Evolutionary conservation across 1,140 invertebrate genomes (phyloP).

Genomic region (Calycopis cecrops): DNA sequence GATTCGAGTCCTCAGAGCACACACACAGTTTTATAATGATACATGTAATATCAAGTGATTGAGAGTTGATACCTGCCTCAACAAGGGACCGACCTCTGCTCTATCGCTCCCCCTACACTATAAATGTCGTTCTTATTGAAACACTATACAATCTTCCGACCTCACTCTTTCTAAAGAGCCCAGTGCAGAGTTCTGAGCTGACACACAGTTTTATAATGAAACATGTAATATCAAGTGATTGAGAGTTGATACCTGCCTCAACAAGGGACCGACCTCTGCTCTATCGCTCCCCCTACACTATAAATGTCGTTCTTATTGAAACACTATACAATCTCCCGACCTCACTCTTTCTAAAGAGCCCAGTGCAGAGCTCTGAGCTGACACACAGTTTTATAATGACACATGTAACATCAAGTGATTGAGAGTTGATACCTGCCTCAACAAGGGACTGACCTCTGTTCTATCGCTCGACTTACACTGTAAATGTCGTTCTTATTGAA

Average conservation of each 20-base stretch:
- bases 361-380: conserved; percentile 81
- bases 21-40: neutral
- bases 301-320: conserved; percentile 98
- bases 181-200: conserved; percentile 80
- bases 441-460: conserved; percentile 78
- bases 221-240: conserved; percentile 7
- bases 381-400: neutral
- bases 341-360: conserved; percentile 85
- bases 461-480: conserved; percentile 87
- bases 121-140: conserved; percentile 99
- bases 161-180: conserved; percentile 85
- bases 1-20: conserved; percentile 79
- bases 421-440: conserved; percentile 61
- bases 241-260: conserved; percentile 60
- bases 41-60: conserved; percentile 7
- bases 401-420: conserved; percentile 6
- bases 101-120: conserved; percentile 90
- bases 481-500: conserved; percentile 99
- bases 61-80: conserved; percentile 40
- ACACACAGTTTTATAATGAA: neutral
- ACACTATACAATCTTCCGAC: conserved; percentile 97
- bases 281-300: conserved; percentile 87
- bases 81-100: conserved; percentile 78
- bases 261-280: conserved; percentile 78
- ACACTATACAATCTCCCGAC: conserved; percentile 98